Evolutionary conservation across 2,113 vertebrate species (phyloP).

Genomic region (Sinocyclocheilus anshuiensis): DNA sequence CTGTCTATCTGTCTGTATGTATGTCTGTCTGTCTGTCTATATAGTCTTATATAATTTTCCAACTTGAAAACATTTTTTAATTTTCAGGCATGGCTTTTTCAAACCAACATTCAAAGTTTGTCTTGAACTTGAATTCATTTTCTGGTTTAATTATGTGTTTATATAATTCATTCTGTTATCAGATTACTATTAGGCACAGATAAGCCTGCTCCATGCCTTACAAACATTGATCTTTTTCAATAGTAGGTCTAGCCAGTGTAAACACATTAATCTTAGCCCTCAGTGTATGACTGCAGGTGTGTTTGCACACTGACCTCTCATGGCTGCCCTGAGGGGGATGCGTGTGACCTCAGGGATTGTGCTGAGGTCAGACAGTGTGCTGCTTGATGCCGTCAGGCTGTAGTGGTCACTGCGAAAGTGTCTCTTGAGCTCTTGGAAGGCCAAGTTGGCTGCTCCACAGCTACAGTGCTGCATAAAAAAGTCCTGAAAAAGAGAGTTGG

Average conservation of each 20-base stretch:
- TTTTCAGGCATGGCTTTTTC: neutral
- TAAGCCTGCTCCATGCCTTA: neutral
- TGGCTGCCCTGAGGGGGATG: slow-evolving; percentile 56
- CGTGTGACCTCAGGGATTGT: slow-evolving; percentile 81
- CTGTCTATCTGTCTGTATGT: no score
- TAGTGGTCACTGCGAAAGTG: slow-evolving; percentile 71
- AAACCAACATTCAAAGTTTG: neutral
- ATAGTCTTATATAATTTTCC: no score
- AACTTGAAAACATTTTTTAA: no score
- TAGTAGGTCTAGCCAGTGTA: neutral
- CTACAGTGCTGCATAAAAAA: slow-evolving; percentile 81
- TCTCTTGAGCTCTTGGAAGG: slow-evolving; percentile 74
- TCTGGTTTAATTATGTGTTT: neutral
- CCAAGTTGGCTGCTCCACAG: slow-evolving; percentile 79
- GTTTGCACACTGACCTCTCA: slow-evolving; percentile 62
- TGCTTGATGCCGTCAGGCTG: slow-evolving; percentile 72
- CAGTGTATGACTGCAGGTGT: slow-evolving; percentile 8
- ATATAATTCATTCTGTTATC: slow-evolving; percentile 1
- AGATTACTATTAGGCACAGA: neutral
- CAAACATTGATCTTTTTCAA: neutral
- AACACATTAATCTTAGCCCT: neutral
- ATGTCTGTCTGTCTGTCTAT: no score
- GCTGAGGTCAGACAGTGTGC: slow-evolving; percentile 82
- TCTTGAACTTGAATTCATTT: neutral
- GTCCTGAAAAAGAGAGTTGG: slow-evolving; percentile 71